Evolutionary conservation across 2,797 vertebrate species (phyloP).

Genomic region (Urocyon cinereoargenteus): DNA sequence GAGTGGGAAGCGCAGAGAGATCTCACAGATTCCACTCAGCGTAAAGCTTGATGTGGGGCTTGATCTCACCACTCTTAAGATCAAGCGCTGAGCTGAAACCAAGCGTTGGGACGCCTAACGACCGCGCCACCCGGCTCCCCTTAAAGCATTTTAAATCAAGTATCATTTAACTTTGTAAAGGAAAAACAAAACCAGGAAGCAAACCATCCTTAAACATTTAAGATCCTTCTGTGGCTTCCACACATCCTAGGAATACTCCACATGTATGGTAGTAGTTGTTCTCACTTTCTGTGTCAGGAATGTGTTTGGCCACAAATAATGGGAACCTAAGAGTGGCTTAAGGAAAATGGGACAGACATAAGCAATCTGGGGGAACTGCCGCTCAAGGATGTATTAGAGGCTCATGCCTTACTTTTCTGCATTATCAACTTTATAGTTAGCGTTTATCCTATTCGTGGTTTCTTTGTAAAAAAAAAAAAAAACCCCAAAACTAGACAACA

Average conservation of each 20-base stretch:
- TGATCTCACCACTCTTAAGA: not conserved
- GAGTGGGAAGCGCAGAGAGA: not conserved
- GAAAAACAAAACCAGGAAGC: not conserved
- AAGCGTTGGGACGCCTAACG: not conserved
- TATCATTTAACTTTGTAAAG: not conserved
- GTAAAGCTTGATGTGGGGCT: not conserved
- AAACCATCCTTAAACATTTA: too few relatives aligned
- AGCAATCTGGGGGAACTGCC: not conserved
- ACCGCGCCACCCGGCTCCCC: not conserved
- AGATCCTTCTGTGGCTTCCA: not conserved
- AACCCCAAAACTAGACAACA: not conserved
- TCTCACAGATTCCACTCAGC: not conserved
- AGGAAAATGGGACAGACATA: not conserved
- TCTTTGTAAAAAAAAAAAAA: not conserved
- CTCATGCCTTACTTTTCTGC: not conserved
- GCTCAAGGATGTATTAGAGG: not conserved
- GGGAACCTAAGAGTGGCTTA: not conserved
- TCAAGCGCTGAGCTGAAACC: not conserved
- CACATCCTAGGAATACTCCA: not conserved
- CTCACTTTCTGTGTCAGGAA: not conserved
- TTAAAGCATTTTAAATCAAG: constrained; percentile 14
- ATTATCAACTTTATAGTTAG: not conserved
- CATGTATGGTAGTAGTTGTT: not conserved
- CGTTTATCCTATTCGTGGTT: not conserved
- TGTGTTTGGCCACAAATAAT: not conserved